Conservation (phyloP, 2,888 invertebrate species). For the Rhabditoides inermis region DNA sequence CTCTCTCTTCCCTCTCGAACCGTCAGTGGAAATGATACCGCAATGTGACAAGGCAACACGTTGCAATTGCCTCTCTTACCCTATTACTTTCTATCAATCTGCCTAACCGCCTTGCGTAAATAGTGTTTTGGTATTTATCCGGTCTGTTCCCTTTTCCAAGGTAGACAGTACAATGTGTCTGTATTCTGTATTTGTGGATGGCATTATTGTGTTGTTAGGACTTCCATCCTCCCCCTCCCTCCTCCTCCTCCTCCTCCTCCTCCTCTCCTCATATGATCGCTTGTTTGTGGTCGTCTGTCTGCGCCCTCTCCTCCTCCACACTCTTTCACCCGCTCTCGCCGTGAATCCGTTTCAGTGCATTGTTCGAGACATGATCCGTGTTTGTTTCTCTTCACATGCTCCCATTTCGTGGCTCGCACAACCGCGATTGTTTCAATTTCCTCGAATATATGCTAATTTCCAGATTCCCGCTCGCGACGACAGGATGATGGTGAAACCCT, state of each 20-base stretch:
- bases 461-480: conserved; percentile 6
- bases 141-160: too few relatives aligned
- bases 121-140: too few relatives aligned
- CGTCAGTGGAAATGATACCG: not conserved
- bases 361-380: not conserved
- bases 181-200: too few relatives aligned
- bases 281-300: not conserved
- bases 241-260: not conserved
- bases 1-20: not conserved
- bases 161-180: too few relatives aligned
- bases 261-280: not conserved
- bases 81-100: too few relatives aligned
- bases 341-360: not conserved
- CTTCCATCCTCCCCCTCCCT: conserved; percentile 1
- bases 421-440: not conserved
- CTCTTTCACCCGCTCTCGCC: not conserved
- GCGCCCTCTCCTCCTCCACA: conserved; percentile 2
- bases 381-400: not conserved
- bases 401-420: not conserved
- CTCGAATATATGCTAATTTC: conserved; percentile 2
- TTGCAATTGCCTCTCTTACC: too few relatives aligned
- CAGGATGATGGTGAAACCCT: conserved; percentile 17
- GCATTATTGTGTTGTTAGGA: too few relatives aligned
- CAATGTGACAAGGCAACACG: too few relatives aligned
- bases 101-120: too few relatives aligned